Evolutionary conservation across 2,888 invertebrate species (phyloP).

Genomic region (Polymixis lichenea): DNA sequence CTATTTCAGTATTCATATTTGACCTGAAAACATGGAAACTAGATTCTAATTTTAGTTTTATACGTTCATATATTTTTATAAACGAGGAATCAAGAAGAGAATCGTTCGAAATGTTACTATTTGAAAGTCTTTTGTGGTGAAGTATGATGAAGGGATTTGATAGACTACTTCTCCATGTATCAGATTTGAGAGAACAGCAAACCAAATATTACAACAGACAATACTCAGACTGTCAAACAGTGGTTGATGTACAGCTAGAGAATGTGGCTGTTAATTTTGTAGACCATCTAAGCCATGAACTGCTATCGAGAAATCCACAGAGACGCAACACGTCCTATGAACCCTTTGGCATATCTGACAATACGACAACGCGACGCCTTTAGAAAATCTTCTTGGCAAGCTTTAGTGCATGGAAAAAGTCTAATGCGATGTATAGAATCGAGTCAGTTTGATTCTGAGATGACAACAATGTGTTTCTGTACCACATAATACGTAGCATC

Average conservation of each 20-base stretch:
- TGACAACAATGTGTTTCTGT: not conserved
- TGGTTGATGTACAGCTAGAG: not conserved
- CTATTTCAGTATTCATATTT: conserved; percentile 61
- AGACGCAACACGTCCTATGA: not conserved
- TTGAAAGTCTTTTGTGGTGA: not conserved
- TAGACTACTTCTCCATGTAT: not conserved
- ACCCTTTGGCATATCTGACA: not conserved
- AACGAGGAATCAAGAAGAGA: conserved; percentile 34
- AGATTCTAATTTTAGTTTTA: conserved; percentile 52
- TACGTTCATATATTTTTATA: conserved; percentile 44
- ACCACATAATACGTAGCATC: not conserved
- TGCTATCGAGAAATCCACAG: not conserved
- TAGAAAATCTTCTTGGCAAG: not conserved
- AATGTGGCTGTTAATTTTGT: not conserved
- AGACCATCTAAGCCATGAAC: not conserved
- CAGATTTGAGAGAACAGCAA: not conserved
- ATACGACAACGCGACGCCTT: no score
- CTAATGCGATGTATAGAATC: not conserved
- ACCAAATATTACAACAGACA: not conserved
- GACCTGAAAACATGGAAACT: conserved; percentile 57
- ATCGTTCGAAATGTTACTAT: conserved; percentile 21
- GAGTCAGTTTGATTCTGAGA: conserved; percentile 4
- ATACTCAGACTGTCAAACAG: not conserved
- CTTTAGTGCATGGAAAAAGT: not conserved
- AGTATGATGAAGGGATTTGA: not conserved